Conservation (phyloP, 2,113 vertebrate species). For the Chinchilla lanigera region DNA sequence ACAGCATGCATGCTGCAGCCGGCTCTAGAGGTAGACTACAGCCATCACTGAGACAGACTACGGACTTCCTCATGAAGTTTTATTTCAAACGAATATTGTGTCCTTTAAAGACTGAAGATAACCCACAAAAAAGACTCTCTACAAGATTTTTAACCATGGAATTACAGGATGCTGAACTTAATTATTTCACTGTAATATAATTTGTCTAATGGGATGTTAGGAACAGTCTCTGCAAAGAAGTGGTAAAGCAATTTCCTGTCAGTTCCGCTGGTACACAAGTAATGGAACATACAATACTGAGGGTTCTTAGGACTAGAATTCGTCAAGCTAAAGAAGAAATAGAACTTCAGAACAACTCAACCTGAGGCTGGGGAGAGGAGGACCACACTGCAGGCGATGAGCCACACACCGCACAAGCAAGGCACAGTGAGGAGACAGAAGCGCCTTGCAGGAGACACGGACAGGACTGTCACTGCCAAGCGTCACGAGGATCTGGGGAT, state of each 20-base stretch:
- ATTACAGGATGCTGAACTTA: neutral
- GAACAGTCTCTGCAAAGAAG: neutral
- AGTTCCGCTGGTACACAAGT: neutral
- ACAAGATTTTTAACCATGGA: conserved; percentile 31
- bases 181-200: neutral
- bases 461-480: no score
- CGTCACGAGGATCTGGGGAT: neutral
- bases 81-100: conserved; percentile 27
- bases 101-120: conserved; percentile 39
- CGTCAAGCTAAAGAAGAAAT: neutral
- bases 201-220: neutral
- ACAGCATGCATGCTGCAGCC: neutral
- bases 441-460: neutral
- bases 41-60: neutral
- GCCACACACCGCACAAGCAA: neutral
- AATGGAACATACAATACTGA: neutral
- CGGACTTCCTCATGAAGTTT: neutral
- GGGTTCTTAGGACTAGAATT: neutral
- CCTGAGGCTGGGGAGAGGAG: neutral
- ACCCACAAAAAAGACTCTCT: neutral
- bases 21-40: neutral
- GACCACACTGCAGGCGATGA: neutral
- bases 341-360: neutral
- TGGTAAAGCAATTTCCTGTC: neutral
- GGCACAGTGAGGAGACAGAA: neutral